These are phyloP conservation scores for Rhamphomyia laevipes DNA, from an alignment of 2,888 invertebrate species.

Conservation along the genomic window DNA sequence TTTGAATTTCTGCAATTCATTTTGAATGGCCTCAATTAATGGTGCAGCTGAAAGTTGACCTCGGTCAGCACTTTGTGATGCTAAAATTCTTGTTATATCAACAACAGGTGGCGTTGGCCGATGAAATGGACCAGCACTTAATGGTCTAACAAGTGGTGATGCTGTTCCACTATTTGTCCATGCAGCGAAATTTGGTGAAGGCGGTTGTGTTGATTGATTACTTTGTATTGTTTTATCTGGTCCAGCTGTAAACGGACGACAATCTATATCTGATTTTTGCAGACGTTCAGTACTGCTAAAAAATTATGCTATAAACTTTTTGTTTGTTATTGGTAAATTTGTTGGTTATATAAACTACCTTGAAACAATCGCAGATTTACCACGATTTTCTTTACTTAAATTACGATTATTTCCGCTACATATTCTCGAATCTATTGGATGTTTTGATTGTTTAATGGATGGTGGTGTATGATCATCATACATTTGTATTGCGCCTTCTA, in stretches of 20 bases:
- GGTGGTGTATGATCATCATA: slow-evolving; percentile 34
- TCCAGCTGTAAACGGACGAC: slow-evolving; percentile 35
- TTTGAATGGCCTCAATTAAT: slow-evolving; percentile 72
- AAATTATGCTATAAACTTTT: not conserved
- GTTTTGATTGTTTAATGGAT: slow-evolving; percentile 9
- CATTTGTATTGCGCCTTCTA: slow-evolving; percentile 37
- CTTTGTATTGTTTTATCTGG: slow-evolving; percentile 28
- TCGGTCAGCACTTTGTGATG: slow-evolving; percentile 24
- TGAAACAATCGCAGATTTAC: slow-evolving; percentile 33
- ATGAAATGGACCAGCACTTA: slow-evolving; percentile 54
- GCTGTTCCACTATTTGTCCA: slow-evolving; percentile 42
- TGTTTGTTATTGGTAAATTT: no score
- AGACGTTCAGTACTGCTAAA: slow-evolving; percentile 20
- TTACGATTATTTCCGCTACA: slow-evolving; percentile 25
- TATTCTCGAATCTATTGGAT: slow-evolving; percentile 29
- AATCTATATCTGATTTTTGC: slow-evolving; percentile 19
- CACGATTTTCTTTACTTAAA: slow-evolving; percentile 26
- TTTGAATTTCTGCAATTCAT: slow-evolving; percentile 43
- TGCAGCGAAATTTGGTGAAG: slow-evolving; percentile 39
- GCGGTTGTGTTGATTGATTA: slow-evolving; percentile 33
- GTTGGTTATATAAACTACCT: slow-evolving; percentile 19
- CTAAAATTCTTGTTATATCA: slow-evolving; percentile 14
- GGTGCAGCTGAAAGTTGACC: slow-evolving; percentile 66
- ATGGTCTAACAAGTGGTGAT: slow-evolving; percentile 43
- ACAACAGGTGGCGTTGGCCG: slow-evolving; percentile 39